phyloP scores from a whole-genome alignment of 2,113 vertebrate species.

The Calcarius ornatus region DNA sequence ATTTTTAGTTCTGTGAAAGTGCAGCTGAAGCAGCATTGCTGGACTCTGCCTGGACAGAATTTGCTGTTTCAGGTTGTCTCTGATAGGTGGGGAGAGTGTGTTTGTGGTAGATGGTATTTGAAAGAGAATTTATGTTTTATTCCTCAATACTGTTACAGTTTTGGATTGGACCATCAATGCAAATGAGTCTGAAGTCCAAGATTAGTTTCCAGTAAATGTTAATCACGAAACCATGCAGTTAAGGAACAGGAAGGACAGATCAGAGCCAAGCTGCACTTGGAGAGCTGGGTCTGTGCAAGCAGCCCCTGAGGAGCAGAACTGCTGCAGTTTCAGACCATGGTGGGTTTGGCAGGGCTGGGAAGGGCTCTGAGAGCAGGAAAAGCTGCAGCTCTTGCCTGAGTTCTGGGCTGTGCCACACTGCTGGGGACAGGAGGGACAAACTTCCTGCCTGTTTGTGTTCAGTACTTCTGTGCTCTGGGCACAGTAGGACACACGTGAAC shows the following conservation, averaged over 20 bases:
- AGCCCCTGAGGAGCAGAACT: not conserved
- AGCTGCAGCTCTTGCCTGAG: not conserved
- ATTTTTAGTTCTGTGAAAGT: constrained; percentile 53
- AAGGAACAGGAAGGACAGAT: not conserved
- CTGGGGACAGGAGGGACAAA: not conserved
- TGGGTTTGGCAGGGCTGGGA: not conserved
- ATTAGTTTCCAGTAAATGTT: not conserved
- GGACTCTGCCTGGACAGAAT: not conserved
- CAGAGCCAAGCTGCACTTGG: not conserved
- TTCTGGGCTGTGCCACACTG: not conserved
- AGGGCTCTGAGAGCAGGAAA: not conserved
- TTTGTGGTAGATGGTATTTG: not conserved
- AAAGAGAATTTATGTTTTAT: not conserved
- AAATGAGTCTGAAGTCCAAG: not conserved
- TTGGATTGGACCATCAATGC: not conserved
- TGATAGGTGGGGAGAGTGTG: not conserved
- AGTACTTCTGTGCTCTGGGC: not conserved
- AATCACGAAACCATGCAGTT: not conserved
- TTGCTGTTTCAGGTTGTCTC: not conserved
- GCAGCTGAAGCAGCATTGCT: constrained; percentile 4
- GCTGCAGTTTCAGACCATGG: not conserved
- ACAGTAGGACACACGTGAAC: not conserved
- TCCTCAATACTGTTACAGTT: not conserved
- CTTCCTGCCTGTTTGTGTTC: not conserved
- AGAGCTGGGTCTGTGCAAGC: not conserved